A percentile compares a stretch with the other conserved stretches of the same genome.
phyloP scores from a whole-genome alignment of 2,888 invertebrate species.

The Cremastobaeus sp. region DNA sequence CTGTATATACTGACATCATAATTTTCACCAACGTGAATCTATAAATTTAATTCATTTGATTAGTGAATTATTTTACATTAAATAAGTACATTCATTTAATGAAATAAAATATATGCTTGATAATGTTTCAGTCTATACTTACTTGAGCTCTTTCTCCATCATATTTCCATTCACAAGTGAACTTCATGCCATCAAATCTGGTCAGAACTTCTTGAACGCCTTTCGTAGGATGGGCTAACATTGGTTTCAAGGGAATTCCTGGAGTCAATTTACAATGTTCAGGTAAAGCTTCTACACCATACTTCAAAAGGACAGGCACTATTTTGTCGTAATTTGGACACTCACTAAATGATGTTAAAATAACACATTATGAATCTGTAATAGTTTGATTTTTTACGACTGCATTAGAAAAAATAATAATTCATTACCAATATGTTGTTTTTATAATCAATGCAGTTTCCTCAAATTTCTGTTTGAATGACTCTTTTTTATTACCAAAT shows the following conservation, averaged over 20 bases:
- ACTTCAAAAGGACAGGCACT: slow-evolving; percentile 86
- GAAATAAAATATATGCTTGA: slow-evolving; percentile 2
- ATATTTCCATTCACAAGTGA: slow-evolving; percentile 99
- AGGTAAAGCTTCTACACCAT: slow-evolving; percentile 87
- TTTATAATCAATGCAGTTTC: slow-evolving; percentile 88
- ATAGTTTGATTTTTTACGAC: not conserved
- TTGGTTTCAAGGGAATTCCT: slow-evolving; percentile 97
- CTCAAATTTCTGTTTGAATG: slow-evolving; percentile 88
- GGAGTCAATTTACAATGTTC: slow-evolving; percentile 91
- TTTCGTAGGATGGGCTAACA: slow-evolving; percentile 98
- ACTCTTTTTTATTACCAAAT: slow-evolving; percentile 82
- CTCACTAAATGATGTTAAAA: slow-evolving; percentile 82
- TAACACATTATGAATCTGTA: not conserved
- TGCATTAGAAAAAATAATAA: not conserved
- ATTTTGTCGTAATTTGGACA: slow-evolving; percentile 96
- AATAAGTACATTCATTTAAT: slow-evolving; percentile 1
- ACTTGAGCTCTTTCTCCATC: slow-evolving; percentile 99
- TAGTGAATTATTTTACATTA: not conserved
- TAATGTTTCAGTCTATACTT: slow-evolving; percentile 66
- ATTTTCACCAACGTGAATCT: slow-evolving; percentile 87
- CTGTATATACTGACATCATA: slow-evolving; percentile 91
- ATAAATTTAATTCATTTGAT: not conserved
- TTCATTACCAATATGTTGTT: slow-evolving; percentile 90
- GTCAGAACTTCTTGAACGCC: slow-evolving; percentile 93
- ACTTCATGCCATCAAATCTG: slow-evolving; percentile 87